Base-by-base conservation (phyloP, 2,888 invertebrate species). In the Leucoptera coffeella region DNA sequence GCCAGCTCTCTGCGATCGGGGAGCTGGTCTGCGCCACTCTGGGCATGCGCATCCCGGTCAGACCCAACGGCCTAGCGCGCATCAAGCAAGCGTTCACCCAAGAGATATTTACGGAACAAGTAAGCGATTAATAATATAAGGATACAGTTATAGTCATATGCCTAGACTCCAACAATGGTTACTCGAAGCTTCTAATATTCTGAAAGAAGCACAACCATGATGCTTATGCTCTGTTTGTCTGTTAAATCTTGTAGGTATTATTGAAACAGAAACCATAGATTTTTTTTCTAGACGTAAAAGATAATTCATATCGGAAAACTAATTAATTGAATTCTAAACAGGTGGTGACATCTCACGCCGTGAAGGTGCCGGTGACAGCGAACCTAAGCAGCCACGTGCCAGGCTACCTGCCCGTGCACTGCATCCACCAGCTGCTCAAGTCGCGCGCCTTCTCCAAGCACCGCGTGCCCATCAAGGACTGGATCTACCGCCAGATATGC, bases 41-140 rank as follows among this genome's bases (percentile, higher is more conserved):
- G 3, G 93, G 94, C 14, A 94, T 97, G 92, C 92, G 95, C 49
- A 86, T 93, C 32, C 84, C 86, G 0, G 85, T 87, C 23, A 65
- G 92, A 15, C 85, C 88, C 8, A 92, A 90, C 43, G 90, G 88
- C 40, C 80, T 92, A 38, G 85, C 85, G 2, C 74, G 89, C 28
- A 88, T 93, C 62, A 93, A 92, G 50, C 87, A 88, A 45, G 86
- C 96, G 15, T 96, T 97, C 48, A 94, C 90, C 0, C 92, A 93
- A 45, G 95, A 96, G 51, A 88, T 97, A 36, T 96, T 96, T 48
- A 94, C 94, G 1, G 96, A 96, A 55, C 93, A 95, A 75, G 82
- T 80, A 56, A 29, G 9, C 9, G 9, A 17, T 17, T 17, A 17
- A 17, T 17, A 7, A 7, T 9, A 17, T 17, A 7, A 7, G 17